These are phyloP conservation scores for Pseudoatta argentina DNA, from an alignment of 1,140 invertebrate species.

Conservation along the genomic window DNA sequence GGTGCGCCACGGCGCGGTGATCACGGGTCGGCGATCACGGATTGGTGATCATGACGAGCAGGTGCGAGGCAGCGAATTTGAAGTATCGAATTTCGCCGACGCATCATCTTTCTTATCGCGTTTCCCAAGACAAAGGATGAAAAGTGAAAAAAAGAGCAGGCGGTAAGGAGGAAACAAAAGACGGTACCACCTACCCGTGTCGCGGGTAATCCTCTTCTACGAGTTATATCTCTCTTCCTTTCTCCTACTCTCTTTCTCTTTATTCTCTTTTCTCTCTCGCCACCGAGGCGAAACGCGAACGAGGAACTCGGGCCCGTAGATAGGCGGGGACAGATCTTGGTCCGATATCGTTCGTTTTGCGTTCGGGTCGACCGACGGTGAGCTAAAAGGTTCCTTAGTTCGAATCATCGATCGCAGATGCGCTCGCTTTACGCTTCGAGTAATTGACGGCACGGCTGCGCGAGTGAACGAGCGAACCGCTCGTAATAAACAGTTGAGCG, in stretches of 20 bases:
- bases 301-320: constrained; percentile 18
- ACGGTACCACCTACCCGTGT: constrained; percentile 31
- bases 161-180: constrained; percentile 37
- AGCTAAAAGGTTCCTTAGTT: constrained; percentile 41
- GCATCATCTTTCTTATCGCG: constrained; percentile 52
- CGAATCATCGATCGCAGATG: constrained; percentile 63
- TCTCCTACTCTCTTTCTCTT: not conserved
- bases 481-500: constrained; percentile 60
- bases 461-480: constrained; percentile 55
- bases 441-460: constrained; percentile 50
- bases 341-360: constrained; percentile 55
- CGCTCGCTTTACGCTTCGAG: constrained; percentile 64
- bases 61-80: constrained; percentile 65
- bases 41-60: constrained; percentile 49
- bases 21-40: not conserved
- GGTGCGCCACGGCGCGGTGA: not conserved
- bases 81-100: constrained; percentile 68
- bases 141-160: constrained; percentile 12
- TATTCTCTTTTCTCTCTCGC: not conserved
- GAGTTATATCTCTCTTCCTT: not conserved
- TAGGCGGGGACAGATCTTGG: constrained; percentile 56
- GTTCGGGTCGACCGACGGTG: constrained; percentile 35
- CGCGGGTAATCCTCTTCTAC: constrained; percentile 25
- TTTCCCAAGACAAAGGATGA: constrained; percentile 44
- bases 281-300: constrained; percentile 11